These are phyloP conservation scores for Oryzaephilus surinamensis DNA, from an alignment of 1,140 invertebrate species.

Conservation along the genomic window DNA sequence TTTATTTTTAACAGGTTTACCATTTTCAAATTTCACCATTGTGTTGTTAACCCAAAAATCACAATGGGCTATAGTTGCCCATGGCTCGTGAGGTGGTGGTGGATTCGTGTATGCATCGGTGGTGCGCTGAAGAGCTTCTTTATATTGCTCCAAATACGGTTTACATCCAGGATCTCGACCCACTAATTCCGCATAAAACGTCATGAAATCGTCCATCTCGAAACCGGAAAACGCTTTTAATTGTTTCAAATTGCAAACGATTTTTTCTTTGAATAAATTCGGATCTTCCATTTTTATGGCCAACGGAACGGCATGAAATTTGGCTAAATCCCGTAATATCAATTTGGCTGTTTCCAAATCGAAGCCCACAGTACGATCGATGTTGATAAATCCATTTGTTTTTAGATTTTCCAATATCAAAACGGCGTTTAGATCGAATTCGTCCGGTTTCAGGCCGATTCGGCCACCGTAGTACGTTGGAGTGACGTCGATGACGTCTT, in stretches of 20 bases:
- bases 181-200: no score
- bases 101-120: no score
- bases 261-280: constrained; percentile 34
- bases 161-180: no score
- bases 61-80: constrained; percentile 41
- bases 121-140: background rate
- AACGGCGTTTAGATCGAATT: constrained; percentile 24
- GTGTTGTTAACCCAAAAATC: constrained; percentile 54
- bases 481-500: constrained; percentile 9
- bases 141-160: constrained; percentile 8
- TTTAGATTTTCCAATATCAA: constrained; percentile 35
- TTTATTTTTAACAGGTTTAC: constrained; percentile 38
- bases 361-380: constrained; percentile 28
- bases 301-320: constrained; percentile 35
- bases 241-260: constrained; percentile 27
- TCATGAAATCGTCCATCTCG: constrained; percentile 2
- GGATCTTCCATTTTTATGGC: constrained; percentile 34
- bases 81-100: constrained; percentile 29
- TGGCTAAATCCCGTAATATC: constrained; percentile 30
- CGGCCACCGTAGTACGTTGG: constrained; percentile 17
- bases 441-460: constrained; percentile 11
- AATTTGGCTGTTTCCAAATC: constrained; percentile 31
- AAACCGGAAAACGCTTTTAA: constrained; percentile 29
- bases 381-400: constrained; percentile 24
- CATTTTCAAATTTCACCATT: constrained; percentile 38